Base-by-base conservation (phyloP, 2,113 vertebrate genomes). In the Onychostruthus taczanowskii region DNA sequence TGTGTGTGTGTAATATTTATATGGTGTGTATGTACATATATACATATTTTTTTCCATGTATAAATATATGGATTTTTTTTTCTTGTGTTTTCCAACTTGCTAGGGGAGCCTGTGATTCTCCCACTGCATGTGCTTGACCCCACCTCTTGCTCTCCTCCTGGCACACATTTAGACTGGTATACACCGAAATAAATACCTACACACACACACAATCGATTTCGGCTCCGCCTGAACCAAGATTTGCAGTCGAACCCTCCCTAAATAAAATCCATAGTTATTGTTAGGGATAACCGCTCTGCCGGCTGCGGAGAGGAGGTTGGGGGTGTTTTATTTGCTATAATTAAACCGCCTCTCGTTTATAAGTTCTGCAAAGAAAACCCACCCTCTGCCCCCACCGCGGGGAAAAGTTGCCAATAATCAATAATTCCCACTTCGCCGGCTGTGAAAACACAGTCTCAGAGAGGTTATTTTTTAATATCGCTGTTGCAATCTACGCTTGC, bases 141-240 rank as follows among this genome's bases (percentile, higher is more conserved):
- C 83, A 89, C 47, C 43, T 68, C 77, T 63, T 16, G 69, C 66
- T 91, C 62, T 37, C 49, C 58, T 67, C 61, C 70, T 72, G 94
- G 90, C 89, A 67, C 86, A 41, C 55, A 7, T 56, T 79, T 92
- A 41, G 62, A 7, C 3, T 17, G 4, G 3, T 16, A 13, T 9
- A 19, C 43, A 35, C 43, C 33, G 82, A 76, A 94, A 96, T 88
- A 95, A 93, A 95, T 82, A 69, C 93, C 93, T 84, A 41, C 41
- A 41, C 41, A 41, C 27, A n/a, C 39, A 44, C 46, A 75, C 17
- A 46, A 89, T 93, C 87, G 87, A 93, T 95, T 87, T 69, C 66
- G 30, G 67, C 81, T 87, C 62, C 81, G 16, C 62, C 84, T 47
- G 90, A 46, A 35, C 75, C 53, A 4, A 76, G 93, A 63, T 94